Conservation (phyloP, 1,140 invertebrate species). For the Nasonia longicornis region DNA sequence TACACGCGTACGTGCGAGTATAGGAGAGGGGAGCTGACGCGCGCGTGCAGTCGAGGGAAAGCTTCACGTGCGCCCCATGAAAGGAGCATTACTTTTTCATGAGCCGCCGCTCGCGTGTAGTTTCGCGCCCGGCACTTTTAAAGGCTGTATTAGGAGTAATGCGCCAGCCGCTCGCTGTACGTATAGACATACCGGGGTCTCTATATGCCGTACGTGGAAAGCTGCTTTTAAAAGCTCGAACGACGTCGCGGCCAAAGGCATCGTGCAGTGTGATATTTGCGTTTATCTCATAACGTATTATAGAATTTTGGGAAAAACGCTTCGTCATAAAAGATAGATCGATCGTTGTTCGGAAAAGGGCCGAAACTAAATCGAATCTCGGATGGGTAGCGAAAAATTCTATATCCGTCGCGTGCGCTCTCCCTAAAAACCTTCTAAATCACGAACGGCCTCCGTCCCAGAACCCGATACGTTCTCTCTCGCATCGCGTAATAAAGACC, state of each 20-base stretch:
- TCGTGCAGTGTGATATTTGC: not conserved
- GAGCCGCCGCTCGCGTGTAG: not conserved
- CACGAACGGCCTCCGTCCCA: no score
- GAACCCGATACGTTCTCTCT: not conserved
- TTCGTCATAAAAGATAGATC: no score
- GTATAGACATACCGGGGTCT: no score
- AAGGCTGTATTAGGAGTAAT: constrained; percentile 38
- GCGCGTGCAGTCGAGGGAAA: not conserved
- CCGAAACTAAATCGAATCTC: no score
- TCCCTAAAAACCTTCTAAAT: not conserved
- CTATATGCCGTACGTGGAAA: not conserved
- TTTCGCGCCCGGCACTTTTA: constrained; percentile 19
- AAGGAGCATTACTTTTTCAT: constrained; percentile 45
- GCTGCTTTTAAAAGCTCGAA: constrained; percentile 35
- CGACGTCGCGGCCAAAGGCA: not conserved
- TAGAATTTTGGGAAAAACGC: no score
- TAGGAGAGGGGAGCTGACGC: not conserved
- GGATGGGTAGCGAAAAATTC: no score
- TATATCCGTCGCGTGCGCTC: no score
- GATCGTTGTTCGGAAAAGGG: no score
- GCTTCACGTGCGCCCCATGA: constrained; percentile 34
- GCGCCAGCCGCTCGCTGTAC: not conserved
- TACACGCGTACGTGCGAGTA: not conserved
- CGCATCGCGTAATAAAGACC: not conserved
- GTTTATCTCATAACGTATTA: not conserved